phyloP scores from a whole-genome alignment of 2,888 invertebrate species.

The Meandrusa payeni region DNA sequence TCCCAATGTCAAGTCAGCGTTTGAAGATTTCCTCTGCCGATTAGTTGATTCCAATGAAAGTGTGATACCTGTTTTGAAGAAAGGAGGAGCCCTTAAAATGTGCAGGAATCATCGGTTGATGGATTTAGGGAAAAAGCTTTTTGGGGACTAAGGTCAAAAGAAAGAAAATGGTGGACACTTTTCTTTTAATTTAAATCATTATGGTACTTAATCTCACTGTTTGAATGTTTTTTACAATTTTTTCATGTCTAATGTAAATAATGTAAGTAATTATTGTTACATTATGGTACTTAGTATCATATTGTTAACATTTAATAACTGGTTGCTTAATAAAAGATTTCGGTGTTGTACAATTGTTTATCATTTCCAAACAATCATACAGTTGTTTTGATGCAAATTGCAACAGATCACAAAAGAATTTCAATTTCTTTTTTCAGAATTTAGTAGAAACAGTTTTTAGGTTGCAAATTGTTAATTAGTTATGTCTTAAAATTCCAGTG shows the following conservation, averaged over 20 bases:
- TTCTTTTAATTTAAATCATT: background rate
- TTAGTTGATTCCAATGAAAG: slow-evolving; percentile 89
- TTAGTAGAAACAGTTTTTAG: too few relatives aligned
- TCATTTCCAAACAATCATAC: too few relatives aligned
- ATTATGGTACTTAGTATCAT: slow-evolving; percentile 13
- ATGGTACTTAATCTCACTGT: slow-evolving; percentile 15
- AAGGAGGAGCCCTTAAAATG: slow-evolving; percentile 89
- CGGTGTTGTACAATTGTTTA: too few relatives aligned
- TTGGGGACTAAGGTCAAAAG: slow-evolving; percentile 85
- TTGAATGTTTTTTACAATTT: slow-evolving; percentile 14
- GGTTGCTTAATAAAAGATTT: slow-evolving; percentile 18
- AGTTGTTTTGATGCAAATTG: too few relatives aligned
- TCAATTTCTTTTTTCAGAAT: too few relatives aligned
- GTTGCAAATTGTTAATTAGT: too few relatives aligned
- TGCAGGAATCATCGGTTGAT: slow-evolving; percentile 93
- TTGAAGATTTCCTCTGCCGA: slow-evolving; percentile 93
- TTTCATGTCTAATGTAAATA: slow-evolving; percentile 23
- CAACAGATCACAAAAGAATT: too few relatives aligned
- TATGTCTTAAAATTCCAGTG: too few relatives aligned
- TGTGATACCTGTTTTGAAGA: slow-evolving; percentile 88
- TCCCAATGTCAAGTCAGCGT: slow-evolving; percentile 92
- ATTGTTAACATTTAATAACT: slow-evolving; percentile 14
- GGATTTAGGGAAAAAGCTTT: slow-evolving; percentile 93
- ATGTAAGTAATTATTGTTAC: slow-evolving; percentile 19
- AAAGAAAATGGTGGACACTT: too few relatives aligned